A percentile compares a stretch with the other conserved stretches of the same genome.
phyloP scores from a whole-genome alignment of 35 echinoderm and acorn worm genomes.

The Ophioderma brevispina region DNA sequence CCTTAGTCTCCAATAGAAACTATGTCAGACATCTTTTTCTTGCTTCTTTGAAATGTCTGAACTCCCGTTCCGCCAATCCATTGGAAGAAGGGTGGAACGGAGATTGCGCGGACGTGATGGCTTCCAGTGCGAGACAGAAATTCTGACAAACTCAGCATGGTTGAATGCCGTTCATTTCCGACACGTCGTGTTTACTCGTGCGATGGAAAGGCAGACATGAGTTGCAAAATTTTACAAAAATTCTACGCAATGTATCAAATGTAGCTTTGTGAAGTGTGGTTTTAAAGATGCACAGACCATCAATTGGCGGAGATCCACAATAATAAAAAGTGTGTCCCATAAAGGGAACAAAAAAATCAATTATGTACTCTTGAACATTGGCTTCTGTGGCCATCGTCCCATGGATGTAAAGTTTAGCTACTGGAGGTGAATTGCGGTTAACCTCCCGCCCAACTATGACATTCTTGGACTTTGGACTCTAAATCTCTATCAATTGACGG shows the following conservation, averaged over 20 bases:
- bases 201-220: constrained; percentile 35
- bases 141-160: constrained; percentile 26
- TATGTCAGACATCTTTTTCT: constrained; percentile 28
- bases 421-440: too few relatives aligned
- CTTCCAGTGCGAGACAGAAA: constrained; percentile 18
- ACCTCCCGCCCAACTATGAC: too few relatives aligned
- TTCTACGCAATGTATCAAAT: too few relatives aligned
- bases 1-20: too few relatives aligned
- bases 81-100: too few relatives aligned
- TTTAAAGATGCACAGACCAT: constrained; percentile 1
- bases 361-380: constrained; percentile 52
- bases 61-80: too few relatives aligned
- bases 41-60: constrained; percentile 39
- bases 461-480: neutral
- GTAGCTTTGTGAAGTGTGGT: neutral
- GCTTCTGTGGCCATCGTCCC: constrained; percentile 35
- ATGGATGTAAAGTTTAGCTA: too few relatives aligned
- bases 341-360: constrained; percentile 53
- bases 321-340: constrained; percentile 18
- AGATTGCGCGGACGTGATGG: too few relatives aligned
- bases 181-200: constrained; percentile 13
- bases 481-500: constrained; percentile 41
- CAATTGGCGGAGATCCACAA: constrained; percentile 50
- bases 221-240: constrained; percentile 32
- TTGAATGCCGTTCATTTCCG: constrained; percentile 42